Evolutionary conservation across 2,888 invertebrate species (phyloP), one percentile per base, ranked within the genome.

Genomic region (Drymonia ruficornis): DNA sequence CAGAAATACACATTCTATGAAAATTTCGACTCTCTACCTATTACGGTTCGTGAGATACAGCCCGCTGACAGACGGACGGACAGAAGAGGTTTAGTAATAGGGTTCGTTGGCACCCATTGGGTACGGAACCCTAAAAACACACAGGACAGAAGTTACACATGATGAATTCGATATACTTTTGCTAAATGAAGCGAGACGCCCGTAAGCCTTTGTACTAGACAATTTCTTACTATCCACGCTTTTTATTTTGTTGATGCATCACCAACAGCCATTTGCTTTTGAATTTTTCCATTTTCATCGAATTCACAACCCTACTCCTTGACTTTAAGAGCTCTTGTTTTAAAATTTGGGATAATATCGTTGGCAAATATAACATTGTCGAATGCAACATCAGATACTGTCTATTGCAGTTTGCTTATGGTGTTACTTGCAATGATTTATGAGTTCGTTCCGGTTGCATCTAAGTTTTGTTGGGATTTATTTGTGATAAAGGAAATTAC

Each of bases 151-250:
- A 82, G 76, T 76, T 84, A 83, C 72, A 78, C 70, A 78, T 80
- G 83, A 89, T 89, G 84, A 83, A 91, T 90, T 91, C 89, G 91
- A 86, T 85, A 89, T 89, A 87, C 85, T 83, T 88, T 87, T 89
- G 89, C 88, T 91, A 91, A 91, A 91, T 91, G 91, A 90, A 91
- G 90, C 91, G 86, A 76, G 78, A 78, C 84, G 80, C 78, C 82
- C 83, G 81, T 85, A 83, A 84, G 78, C 78, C 81, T 82, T 70
- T 63, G 65, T 65, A 61, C 70, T 61, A 69, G 65, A 70, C 72
- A 63, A 67, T 82, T 84, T 80, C 80, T 82, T 78, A 72, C 74
- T 64, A 66, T 63, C 65, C 76, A 77, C 58, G 23, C 64, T 74
- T 77, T 77, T 83, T 82, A 83, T 85, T 85, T 81, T 77, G 74